Evolutionary conservation across 2,888 invertebrate species (phyloP), one percentile per base, ranked within the genome.

Genomic region (Pemphredon lugubris): DNA sequence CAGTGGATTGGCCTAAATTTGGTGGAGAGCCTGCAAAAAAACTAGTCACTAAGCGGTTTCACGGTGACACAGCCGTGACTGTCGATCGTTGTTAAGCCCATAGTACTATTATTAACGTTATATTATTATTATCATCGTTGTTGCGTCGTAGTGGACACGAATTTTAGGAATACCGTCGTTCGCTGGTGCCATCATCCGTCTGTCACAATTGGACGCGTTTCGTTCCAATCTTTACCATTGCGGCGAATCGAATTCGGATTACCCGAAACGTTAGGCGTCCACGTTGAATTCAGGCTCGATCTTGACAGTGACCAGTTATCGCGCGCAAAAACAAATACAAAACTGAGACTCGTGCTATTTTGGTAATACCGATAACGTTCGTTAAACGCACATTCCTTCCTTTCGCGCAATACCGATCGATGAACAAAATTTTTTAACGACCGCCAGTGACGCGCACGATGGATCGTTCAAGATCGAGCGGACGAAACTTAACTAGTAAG

Each of bases 11-110:
- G 81, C 83, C 83, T 82, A 82, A 81, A 44, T 39, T 67, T 55
- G 67, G 45, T 67, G 72, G 61, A 26, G 44, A 76, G 64, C 75
- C 77, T 73, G 66, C n/a, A n/a, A n/a, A 47, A 64, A 72, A 74
- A 72, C 82, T 82, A 82, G 82, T 82, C 82, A 82, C 68, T 75
- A 54, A 77, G 48, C 73, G 77, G 65, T 72, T 77, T 47, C 55
- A 69, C 65, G 67, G 74, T 70, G 60, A 40, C 59, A 40, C 44
- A 16, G n/a, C 48, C 72, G 71, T 79, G 51, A 68, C 59, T 69
- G 65, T 75, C 71, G 69, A 76, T 72, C 55, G 69, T 78, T 83
- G 76, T 83, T 83, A 79, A 76, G 57, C 66, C 61, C 44, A 67
- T 75, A 83, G 65, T 58, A 50, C 32, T 73, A 81, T 79, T 72